These are phyloP conservation scores for Sialis lutaria DNA, from an alignment of 2,888 invertebrate genomes.

Conservation along the genomic window DNA sequence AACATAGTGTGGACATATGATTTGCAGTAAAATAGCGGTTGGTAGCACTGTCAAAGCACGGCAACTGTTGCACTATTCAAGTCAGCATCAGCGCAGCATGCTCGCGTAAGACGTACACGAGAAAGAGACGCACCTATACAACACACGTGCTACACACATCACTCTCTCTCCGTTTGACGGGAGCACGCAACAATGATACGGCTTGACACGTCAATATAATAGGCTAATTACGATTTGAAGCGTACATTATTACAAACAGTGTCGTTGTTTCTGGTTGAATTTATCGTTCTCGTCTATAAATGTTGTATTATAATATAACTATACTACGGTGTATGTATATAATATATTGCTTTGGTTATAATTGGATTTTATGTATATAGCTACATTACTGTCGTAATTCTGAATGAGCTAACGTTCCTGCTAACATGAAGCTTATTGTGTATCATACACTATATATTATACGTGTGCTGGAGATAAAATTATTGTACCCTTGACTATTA, in stretches of 20 bases:
- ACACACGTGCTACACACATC: neutral
- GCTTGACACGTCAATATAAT: neutral
- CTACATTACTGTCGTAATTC: neutral
- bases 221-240: neutral
- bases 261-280: neutral
- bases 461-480: no score
- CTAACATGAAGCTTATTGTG: no score
- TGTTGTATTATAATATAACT: neutral
- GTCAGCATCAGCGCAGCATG: no score
- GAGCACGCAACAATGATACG: neutral
- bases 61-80: constrained; percentile 7
- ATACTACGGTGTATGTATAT: neutral
- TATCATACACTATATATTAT: no score
- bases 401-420: no score
- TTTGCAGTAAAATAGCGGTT: constrained; percentile 18
- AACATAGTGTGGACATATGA: constrained; percentile 26
- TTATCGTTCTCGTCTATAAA: neutral
- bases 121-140: neutral
- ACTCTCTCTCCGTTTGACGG: neutral
- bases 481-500: no score
- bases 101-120: neutral
- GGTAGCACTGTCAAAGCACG: constrained; percentile 23
- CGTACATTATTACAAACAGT: neutral
- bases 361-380: constrained; percentile 2
- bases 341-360: constrained; percentile 3